These are phyloP conservation scores for Burhinus bistriatus DNA, from an alignment of 2,113 vertebrate genomes.

Conservation along the genomic window DNA sequence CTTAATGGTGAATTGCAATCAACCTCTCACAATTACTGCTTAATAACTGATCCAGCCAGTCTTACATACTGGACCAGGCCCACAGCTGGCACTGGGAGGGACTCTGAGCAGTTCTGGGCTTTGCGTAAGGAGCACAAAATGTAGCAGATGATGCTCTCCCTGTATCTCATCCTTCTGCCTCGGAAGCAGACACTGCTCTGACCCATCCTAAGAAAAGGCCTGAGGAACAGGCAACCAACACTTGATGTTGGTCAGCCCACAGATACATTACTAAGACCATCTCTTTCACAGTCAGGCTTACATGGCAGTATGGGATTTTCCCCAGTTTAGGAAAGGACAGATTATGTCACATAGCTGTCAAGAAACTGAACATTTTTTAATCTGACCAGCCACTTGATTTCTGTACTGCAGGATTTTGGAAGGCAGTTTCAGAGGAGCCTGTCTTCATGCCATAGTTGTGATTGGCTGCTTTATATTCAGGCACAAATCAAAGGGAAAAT, in stretches of 20 bases:
- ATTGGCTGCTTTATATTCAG: neutral
- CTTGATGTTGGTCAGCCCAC: neutral
- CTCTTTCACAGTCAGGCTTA: neutral
- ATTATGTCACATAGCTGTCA: neutral
- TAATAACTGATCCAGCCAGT: neutral
- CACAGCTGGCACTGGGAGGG: neutral
- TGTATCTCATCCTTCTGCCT: neutral
- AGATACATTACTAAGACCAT: neutral
- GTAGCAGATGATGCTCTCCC: rapidly evolving
- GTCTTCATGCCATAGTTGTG: neutral
- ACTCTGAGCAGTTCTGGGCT: neutral
- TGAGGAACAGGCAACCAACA: neutral
- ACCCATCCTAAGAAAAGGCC: neutral
- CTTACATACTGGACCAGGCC: neutral
- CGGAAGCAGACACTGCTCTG: neutral
- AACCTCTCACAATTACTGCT: neutral
- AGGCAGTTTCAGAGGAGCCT: neutral
- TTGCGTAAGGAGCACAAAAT: neutral
- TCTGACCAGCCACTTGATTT: neutral
- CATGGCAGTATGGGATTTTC: neutral
- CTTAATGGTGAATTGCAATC: neutral
- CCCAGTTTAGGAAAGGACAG: neutral
- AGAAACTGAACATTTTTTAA: neutral
- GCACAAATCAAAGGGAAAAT: neutral
- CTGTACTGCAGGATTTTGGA: neutral